phyloP scores from a whole-genome alignment of 2,113 vertebrate genomes.

The Mastomys natalensis region DNA sequence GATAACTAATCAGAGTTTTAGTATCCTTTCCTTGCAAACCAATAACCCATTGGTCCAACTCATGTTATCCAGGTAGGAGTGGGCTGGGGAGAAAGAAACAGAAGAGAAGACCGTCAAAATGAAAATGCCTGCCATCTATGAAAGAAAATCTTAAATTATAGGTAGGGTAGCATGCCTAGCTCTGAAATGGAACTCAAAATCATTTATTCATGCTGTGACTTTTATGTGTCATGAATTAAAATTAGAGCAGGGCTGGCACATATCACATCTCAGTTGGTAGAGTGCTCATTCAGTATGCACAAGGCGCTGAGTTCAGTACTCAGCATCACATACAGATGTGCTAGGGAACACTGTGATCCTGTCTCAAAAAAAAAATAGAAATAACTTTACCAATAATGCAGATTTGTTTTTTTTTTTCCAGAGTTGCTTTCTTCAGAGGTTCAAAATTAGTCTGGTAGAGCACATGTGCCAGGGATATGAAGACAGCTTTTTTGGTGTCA shows the following conservation, averaged over 20 bases:
- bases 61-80: slow-evolving; percentile 59
- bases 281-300: background rate
- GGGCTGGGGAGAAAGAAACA: background rate
- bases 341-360: background rate
- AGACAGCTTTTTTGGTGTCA: background rate
- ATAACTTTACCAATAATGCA: slow-evolving; percentile 8
- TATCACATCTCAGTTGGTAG: background rate
- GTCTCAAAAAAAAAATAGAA: background rate
- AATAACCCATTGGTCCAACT: background rate
- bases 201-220: background rate
- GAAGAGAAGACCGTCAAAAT: background rate
- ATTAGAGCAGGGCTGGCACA: background rate
- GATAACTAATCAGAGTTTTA: slow-evolving; percentile 98
- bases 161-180: background rate
- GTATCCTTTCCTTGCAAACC: slow-evolving; percentile 91
- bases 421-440: background rate
- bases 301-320: background rate
- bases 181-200: background rate
- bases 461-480: background rate
- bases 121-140: background rate
- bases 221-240: background rate
- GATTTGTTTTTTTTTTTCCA: background rate
- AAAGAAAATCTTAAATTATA: background rate
- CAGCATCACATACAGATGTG: background rate
- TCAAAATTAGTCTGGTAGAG: background rate